Conservation (phyloP, 2,888 invertebrate genomes). For the Oeneis ivallda region DNA sequence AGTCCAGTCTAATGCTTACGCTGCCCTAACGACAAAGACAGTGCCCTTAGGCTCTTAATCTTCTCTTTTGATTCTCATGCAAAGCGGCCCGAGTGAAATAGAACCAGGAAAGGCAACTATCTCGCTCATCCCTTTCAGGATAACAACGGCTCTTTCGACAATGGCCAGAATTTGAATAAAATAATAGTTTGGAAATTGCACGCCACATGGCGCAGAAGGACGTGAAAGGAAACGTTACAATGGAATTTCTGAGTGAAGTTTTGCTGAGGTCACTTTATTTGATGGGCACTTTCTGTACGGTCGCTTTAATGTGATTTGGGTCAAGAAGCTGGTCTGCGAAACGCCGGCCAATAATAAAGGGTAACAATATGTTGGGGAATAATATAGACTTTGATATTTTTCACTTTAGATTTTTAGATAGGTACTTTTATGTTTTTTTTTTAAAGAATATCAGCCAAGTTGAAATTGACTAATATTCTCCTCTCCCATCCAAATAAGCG, state of each 20-base stretch:
- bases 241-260: conserved; percentile 47
- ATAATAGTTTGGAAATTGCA: conserved; percentile 66
- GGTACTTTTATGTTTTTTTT: not conserved
- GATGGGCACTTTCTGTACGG: conserved; percentile 45
- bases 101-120: conserved; percentile 25
- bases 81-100: conserved; percentile 37
- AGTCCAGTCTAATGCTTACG: conserved; percentile 13
- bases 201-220: conserved; percentile 52
- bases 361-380: not conserved
- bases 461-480: too few relatives aligned
- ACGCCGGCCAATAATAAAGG: conserved; percentile 17
- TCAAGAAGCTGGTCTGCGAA: conserved; percentile 27
- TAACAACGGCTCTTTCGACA: conserved; percentile 51
- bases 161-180: conserved; percentile 65
- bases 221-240: conserved; percentile 45
- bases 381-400: not conserved
- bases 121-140: conserved; percentile 46
- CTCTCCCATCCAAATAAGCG: too few relatives aligned
- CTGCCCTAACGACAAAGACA: conserved; percentile 25
- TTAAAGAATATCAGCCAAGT: too few relatives aligned
- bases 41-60: conserved; percentile 34
- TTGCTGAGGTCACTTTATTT: conserved; percentile 54
- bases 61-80: conserved; percentile 37
- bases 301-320: conserved; percentile 37
- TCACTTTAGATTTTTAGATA: too few relatives aligned